A percentile compares a stretch with the other conserved stretches of the same genome.
These are phyloP conservation scores for Corythoichthys haematopterus DNA, from an alignment of 2,113 vertebrate species.

Conservation along the genomic window DNA sequence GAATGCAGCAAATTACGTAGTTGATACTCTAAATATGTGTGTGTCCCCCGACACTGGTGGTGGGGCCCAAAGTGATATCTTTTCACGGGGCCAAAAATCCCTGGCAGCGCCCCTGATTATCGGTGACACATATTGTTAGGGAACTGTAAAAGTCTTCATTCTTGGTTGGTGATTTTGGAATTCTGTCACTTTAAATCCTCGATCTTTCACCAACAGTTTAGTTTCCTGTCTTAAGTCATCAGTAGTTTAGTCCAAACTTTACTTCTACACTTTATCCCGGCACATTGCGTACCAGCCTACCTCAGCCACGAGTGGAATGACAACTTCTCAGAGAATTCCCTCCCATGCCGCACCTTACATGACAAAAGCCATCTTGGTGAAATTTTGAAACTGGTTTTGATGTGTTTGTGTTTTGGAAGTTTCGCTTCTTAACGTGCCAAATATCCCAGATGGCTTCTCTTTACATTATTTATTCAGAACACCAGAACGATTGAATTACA, in stretches of 20 bases:
- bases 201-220: background rate
- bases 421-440: background rate
- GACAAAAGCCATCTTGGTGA: background rate
- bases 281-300: constrained; percentile 8
- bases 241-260: background rate
- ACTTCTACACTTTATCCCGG: background rate
- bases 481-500: background rate
- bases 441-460: background rate
- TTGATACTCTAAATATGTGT: too few species aligned
- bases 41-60: too few species aligned
- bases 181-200: background rate
- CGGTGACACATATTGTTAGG: too few species aligned
- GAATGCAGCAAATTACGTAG: too few species aligned
- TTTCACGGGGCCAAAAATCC: too few species aligned
- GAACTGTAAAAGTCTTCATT: too few species aligned
- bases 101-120: too few species aligned
- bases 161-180: background rate
- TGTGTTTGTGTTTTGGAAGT: background rate
- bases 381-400: background rate
- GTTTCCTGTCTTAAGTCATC: background rate
- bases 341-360: background rate
- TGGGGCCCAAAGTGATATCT: too few species aligned
- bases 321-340: constrained; percentile 8
- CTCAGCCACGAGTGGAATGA: constrained; percentile 15
- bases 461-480: background rate